Conservation (phyloP, 2,797 vertebrate species). For the Bradypus variegatus region DNA sequence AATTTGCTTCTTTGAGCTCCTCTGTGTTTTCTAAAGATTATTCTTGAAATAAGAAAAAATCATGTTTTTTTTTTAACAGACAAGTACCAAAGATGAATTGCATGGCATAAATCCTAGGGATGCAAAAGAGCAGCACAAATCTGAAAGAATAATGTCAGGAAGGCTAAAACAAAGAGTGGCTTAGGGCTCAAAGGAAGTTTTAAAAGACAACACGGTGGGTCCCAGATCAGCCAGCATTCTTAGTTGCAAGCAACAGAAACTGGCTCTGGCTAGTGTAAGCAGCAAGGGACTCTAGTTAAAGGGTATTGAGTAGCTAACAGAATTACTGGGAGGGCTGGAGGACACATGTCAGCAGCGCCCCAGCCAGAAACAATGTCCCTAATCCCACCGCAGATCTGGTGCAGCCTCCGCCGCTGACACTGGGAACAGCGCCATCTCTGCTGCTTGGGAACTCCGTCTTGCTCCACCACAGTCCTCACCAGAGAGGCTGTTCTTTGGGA, state of each 20-base stretch:
- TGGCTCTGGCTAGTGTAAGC: not conserved
- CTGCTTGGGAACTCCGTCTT: not conserved
- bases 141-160: not conserved
- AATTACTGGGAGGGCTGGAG: not conserved
- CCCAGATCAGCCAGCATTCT: not conserved
- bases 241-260: conserved; percentile 1
- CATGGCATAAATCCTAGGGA: not conserved
- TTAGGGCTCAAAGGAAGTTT: not conserved
- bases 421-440: not conserved
- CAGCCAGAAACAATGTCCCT: not conserved
- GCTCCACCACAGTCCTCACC: not conserved
- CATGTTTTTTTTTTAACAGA: not conserved
- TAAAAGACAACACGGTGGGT: not conserved
- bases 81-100: not conserved
- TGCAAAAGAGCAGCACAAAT: not conserved
- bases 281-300: not conserved
- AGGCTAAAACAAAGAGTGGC: not conserved
- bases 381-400: not conserved
- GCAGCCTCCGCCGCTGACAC: not conserved
- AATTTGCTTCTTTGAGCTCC: conserved; percentile 8
- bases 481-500: not conserved
- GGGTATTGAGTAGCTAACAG: not conserved
- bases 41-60: conserved; percentile 15
- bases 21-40: conserved; percentile 12
- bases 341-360: not conserved